Evolutionary conservation across 2,888 invertebrate genomes (phyloP).

Genomic region (Nebria salina): DNA sequence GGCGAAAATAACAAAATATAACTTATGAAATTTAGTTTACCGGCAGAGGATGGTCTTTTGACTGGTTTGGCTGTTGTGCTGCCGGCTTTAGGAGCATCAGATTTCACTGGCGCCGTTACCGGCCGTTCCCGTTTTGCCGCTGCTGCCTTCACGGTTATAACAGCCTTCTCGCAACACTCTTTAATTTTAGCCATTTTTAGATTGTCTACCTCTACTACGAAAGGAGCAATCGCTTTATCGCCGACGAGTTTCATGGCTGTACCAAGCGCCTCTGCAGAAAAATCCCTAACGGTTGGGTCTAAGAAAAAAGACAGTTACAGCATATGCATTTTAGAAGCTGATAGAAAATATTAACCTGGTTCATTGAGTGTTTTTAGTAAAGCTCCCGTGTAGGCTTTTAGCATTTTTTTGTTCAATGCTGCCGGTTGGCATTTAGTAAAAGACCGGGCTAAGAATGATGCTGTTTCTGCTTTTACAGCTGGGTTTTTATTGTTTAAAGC

Average conservation of each 20-base stretch:
- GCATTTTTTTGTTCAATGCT: conserved; percentile 86
- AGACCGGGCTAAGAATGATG: conserved; percentile 83
- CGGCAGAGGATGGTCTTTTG: conserved; percentile 62
- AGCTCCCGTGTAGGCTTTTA: conserved; percentile 82
- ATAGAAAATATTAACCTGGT: conserved; percentile 66
- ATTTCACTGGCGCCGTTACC: conserved; percentile 65
- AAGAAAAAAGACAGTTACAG: conserved; percentile 52
- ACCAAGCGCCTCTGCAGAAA: conserved; percentile 92
- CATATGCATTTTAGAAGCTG: conserved; percentile 17
- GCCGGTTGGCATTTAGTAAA: conserved; percentile 84
- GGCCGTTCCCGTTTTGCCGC: conserved; percentile 72
- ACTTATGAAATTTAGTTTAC: conserved; percentile 39
- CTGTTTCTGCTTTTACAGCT: conserved; percentile 86
- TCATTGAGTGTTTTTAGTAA: conserved; percentile 83
- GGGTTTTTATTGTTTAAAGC: conserved; percentile 94
- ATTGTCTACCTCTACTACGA: conserved; percentile 87
- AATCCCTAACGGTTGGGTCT: conserved; percentile 92
- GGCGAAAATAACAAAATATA: not conserved
- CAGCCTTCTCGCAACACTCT: conserved; percentile 93
- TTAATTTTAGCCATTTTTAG: conserved; percentile 94
- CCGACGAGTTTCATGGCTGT: conserved; percentile 93
- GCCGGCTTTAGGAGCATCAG: conserved; percentile 63
- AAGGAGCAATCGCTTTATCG: conserved; percentile 87
- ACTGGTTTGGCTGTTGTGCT: conserved; percentile 66
- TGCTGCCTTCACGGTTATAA: conserved; percentile 78